phyloP scores from a whole-genome alignment of 2,888 invertebrate genomes.

The Coelinius sp. region DNA sequence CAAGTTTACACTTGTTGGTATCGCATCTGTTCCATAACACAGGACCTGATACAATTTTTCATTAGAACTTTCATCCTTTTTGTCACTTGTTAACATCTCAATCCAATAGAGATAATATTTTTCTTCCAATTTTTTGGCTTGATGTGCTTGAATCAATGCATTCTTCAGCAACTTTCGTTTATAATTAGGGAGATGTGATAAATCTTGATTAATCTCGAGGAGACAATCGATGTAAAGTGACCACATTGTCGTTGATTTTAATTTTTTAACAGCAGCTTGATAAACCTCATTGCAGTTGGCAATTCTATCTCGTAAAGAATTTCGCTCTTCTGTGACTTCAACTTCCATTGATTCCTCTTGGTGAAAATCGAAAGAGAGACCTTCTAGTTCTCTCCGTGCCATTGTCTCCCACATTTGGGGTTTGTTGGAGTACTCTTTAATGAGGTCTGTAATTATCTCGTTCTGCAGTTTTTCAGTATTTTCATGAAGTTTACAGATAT shows the following conservation, averaged over 20 bases:
- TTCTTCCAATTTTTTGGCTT: conserved; percentile 71
- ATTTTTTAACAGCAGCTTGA: conserved; percentile 71
- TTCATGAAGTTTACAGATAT: conserved; percentile 74
- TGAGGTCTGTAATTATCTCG: conserved; percentile 72
- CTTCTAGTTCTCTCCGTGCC: conserved; percentile 75
- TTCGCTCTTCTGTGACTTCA: conserved; percentile 51
- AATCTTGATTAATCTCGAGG: conserved; percentile 73
- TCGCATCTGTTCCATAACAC: conserved; percentile 69
- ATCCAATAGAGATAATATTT: conserved; percentile 72
- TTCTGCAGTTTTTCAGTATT: conserved; percentile 76
- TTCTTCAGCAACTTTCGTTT: conserved; percentile 72
- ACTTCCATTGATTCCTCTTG: conserved; percentile 53
- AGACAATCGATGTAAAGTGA: conserved; percentile 74
- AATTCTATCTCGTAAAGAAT: conserved; percentile 69
- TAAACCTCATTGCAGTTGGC: conserved; percentile 72
- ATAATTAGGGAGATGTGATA: conserved; percentile 69
- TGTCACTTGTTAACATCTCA: conserved; percentile 58
- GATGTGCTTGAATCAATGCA: conserved; percentile 73
- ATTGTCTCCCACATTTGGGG: conserved; percentile 76
- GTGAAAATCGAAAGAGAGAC: conserved; percentile 61
- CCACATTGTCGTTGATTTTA: conserved; percentile 74
- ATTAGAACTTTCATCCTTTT: conserved; percentile 51
- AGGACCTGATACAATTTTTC: conserved; percentile 65
- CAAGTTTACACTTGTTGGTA: conserved; percentile 71
- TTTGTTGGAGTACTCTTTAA: conserved; percentile 72